phyloP scores from a whole-genome alignment of 2,888 invertebrate genomes.

The Priocnemis perturbator region DNA sequence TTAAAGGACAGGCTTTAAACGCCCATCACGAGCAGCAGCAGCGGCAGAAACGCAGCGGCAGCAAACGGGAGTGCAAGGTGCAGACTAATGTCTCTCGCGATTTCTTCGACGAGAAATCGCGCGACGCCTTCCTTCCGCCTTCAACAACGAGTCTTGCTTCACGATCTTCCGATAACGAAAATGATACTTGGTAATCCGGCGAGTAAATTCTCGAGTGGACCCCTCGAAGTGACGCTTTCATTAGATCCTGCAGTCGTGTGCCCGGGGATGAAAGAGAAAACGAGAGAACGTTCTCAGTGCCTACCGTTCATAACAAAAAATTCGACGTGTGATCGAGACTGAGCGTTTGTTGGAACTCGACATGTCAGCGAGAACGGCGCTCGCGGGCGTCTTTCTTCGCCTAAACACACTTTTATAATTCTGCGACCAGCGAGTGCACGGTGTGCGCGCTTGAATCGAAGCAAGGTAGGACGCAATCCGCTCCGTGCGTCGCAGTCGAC shows the following conservation, averaged over 20 bases:
- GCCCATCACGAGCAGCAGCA: conserved; percentile 39
- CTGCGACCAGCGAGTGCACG: no score
- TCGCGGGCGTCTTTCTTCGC: neutral
- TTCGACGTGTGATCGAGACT: conserved; percentile 26
- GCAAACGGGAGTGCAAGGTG: conserved; percentile 29
- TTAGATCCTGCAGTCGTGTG: conserved; percentile 6
- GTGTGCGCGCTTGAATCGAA: no score
- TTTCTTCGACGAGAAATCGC: conserved; percentile 22
- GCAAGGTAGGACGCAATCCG: no score
- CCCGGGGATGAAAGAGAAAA: neutral
- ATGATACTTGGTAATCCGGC: neutral
- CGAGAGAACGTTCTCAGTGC: conserved; percentile 22
- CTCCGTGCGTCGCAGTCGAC: no score
- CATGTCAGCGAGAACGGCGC: conserved; percentile 14
- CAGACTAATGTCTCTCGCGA: conserved; percentile 24
- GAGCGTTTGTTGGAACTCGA: conserved; percentile 13
- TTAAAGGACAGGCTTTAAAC: conserved; percentile 55
- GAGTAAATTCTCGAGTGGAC: neutral
- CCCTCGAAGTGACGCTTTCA: conserved; percentile 11
- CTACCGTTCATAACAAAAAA: conserved; percentile 21
- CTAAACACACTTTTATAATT: no score
- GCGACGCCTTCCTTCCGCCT: neutral
- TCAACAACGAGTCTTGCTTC: neutral
- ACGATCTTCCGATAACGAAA: conserved; percentile 40
- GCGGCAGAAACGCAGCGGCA: conserved; percentile 15